These are phyloP conservation scores for Colaptes auratus DNA, from an alignment of 2,113 vertebrate species.

Conservation along the genomic window DNA sequence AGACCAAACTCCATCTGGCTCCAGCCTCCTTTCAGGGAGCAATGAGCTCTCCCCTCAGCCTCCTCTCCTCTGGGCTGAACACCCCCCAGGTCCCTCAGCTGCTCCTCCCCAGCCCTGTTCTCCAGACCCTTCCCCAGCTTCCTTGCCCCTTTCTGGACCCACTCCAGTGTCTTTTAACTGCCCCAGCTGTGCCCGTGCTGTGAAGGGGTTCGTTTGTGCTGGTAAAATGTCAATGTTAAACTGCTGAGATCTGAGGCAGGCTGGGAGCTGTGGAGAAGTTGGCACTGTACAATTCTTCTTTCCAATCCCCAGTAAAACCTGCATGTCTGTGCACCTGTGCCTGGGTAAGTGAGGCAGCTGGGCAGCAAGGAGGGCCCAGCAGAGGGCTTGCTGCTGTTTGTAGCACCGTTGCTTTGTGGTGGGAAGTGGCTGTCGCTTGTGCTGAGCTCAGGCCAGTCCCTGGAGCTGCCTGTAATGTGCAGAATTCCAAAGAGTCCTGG, in stretches of 20 bases:
- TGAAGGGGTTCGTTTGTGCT: not conserved
- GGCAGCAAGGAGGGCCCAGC: not conserved
- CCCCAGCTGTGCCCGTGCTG: not conserved
- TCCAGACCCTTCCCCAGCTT: no score
- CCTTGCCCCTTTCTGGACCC: no score
- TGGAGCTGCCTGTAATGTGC: not conserved
- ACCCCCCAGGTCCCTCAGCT: no score
- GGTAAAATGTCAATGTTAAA: not conserved
- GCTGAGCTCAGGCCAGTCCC: not conserved
- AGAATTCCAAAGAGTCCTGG: not conserved
- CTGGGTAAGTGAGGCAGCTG: not conserved
- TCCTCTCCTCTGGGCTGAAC: no score
- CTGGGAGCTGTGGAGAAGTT: not conserved
- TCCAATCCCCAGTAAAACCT: not conserved
- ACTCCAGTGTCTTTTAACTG: not conserved
- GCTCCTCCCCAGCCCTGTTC: no score
- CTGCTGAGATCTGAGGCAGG: not conserved
- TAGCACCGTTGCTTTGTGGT: not conserved
- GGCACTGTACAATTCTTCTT: not conserved
- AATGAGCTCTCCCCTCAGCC: no score
- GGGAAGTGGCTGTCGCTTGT: not conserved
- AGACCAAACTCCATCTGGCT: no score
- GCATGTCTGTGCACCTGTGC: not conserved
- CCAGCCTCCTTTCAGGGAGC: no score
- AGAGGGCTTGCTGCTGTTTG: not conserved